Evolutionary conservation across 2,797 vertebrate species (phyloP), one percentile per base, ranked within the genome.

Genomic region (Moxostoma hubbsi): DNA sequence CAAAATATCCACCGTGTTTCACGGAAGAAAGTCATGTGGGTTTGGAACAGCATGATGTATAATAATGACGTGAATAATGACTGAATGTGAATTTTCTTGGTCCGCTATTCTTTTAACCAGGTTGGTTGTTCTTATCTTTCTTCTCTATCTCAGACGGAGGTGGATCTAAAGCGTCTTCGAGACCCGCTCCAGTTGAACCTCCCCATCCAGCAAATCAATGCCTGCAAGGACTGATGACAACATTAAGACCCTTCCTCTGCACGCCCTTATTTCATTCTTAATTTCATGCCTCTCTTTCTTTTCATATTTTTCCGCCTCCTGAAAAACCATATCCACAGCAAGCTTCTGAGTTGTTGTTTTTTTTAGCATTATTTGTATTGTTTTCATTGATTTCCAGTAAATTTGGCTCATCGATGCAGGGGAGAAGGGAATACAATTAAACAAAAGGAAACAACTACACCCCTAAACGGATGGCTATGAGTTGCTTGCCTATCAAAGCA

Each of bases 111-210:
- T n/a, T 6, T 36, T 10, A 55, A 66, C 46, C 12, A 3, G 11
- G 57, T 43, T 50, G 11, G 2, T 15, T 59, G 6, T 49, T 47
- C 12, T 63, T 16, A 4, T 53, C 36, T 36, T 59, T 54, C 67
- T 18, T 54, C 9, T 43, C 50, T 73, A 13, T 72, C 55, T 81
- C 91, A 99, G 98, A 96, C 97, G 93, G 97, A 99, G 94, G 93
- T 98, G 93, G 97, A 99, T 90, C 96, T 99, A 88, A 99, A 97
- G 92, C 97, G 97, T 90, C 95, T 99, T 89, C 93, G 97, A 91
- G 98, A 99, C 88, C 98, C 98, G 0, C 95, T 99, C 83, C 98
- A 99, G 92, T 94, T 99, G 86, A 96, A 99, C 90, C 96, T 99
- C 90, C 98, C 98, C 24, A 86, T 98, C 87, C 97, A 95, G 94